phyloP scores from a whole-genome alignment of 2,113 vertebrate genomes.

The Smithornis capensis region DNA sequence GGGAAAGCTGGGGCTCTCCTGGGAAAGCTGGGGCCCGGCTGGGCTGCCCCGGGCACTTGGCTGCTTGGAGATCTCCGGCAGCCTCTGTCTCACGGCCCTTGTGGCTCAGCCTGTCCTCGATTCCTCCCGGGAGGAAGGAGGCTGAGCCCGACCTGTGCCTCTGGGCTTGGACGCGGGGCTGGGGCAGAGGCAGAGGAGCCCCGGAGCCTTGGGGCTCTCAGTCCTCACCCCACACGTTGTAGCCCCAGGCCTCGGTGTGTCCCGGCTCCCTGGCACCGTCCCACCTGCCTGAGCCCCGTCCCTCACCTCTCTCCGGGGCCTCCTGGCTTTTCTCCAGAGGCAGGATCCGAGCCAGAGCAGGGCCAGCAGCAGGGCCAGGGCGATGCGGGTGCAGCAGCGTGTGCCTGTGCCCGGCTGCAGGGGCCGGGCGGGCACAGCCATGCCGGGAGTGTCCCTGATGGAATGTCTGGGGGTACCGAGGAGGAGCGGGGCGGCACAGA shows the following conservation, averaged over 20 bases:
- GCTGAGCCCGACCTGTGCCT: neutral
- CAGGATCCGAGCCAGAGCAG: neutral
- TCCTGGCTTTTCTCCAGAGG: neutral
- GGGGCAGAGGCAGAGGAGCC: neutral
- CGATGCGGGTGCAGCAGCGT: neutral
- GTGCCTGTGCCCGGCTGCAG: accelerated
- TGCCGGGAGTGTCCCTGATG: neutral
- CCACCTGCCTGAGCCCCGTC: neutral
- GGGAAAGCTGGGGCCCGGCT: neutral
- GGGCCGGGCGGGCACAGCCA: accelerated
- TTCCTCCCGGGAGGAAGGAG: neutral
- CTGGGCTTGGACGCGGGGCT: neutral
- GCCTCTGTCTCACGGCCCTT: too few species aligned
- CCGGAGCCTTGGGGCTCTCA: neutral
- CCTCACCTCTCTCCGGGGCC: neutral
- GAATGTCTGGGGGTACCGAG: accelerated
- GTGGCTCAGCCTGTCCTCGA: neutral
- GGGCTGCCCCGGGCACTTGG: neutral
- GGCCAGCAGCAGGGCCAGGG: neutral
- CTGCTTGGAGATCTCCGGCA: neutral
- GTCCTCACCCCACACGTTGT: accelerated
- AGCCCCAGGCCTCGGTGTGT: neutral
- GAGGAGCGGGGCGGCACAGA: neutral
- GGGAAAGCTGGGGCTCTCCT: neutral
- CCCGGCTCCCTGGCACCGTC: neutral